Evolutionary conservation across 2,888 invertebrate genomes (phyloP).

Genomic region (Hyalella azteca): DNA sequence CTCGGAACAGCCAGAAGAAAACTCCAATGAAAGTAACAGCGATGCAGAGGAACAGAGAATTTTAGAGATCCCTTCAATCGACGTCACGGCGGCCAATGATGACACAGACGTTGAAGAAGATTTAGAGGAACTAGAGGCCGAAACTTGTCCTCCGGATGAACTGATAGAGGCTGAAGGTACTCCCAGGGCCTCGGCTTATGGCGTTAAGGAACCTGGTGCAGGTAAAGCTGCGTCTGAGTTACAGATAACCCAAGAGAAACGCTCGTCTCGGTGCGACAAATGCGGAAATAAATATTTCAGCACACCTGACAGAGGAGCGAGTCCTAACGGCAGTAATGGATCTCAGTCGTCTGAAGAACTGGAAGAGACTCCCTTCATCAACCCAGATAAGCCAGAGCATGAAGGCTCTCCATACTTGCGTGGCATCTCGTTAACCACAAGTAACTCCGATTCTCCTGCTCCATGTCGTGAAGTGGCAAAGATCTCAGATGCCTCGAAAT

Average conservation of each 20-base stretch:
- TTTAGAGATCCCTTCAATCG: slow-evolving; percentile 28
- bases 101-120: slow-evolving; percentile 39
- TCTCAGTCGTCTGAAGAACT: background rate
- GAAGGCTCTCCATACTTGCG: too few species aligned
- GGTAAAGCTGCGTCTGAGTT: background rate
- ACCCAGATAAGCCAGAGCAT: background rate
- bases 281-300: background rate
- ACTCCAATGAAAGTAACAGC: background rate
- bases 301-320: background rate
- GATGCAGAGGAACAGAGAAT: background rate
- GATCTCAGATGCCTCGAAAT: background rate
- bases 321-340: background rate
- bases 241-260: background rate
- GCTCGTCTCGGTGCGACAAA: background rate
- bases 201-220: background rate
- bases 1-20: background rate
- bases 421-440: too few species aligned
- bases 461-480: background rate
- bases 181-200: background rate
- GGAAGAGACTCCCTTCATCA: background rate
- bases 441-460: background rate
- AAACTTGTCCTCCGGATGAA: slow-evolving; percentile 3
- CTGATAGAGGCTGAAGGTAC: background rate
- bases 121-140: slow-evolving; percentile 8
- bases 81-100: slow-evolving; percentile 28